Base-by-base conservation (phyloP, 2,113 vertebrate genomes). In the Platichthys flesus region DNA sequence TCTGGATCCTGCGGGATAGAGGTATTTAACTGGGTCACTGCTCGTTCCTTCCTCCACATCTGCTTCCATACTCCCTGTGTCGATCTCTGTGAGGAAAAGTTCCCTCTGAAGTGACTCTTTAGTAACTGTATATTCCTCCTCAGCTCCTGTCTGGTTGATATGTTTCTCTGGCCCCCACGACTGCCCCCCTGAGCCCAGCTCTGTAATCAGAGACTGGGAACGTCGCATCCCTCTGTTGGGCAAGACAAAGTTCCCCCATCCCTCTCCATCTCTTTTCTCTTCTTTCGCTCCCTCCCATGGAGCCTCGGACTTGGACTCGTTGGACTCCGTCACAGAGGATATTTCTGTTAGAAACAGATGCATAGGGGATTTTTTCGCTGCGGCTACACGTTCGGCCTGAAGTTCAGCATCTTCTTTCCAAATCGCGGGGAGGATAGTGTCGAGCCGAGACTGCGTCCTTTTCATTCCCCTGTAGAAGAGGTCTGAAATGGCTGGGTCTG, bases 261-360 rank as follows among this genome's bases (percentile, higher is more conserved):
- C 70, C 37, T 92, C 88, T 35, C 83, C 75, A 13, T 91, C 92
- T 64, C 26, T 71, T 64, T 82, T 91, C 47, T 87, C 67, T 40
- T 79, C 69, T 31, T 63, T 90, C 37, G 89, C 78, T 42, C 66
- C 88, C 59, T 83, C 81, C 89, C 91, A 94, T 6, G 82, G 82
- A 20, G 23, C 70, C 35, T 93, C 92, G 0, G 83, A 63, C 75
- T 89, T 94, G 37, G 83, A 57, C 58, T 93, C 91, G 24, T 58
- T 83, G 2, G 90, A 78, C 60, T 94, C 94, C 6, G 78, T 75
- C 59, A 88, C 83, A 14, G 84, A 92, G 1, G 93, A 91, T 85
- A 95, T 91, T 79, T 95, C 94, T 0, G 94, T 95, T 68, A 95
- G 83, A 78, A 95, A 95, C 76, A 95, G 80, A 69, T 95, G 94